These are phyloP conservation scores for Dryobotodes eremita DNA, from an alignment of 2,888 invertebrate genomes.

Conservation along the genomic window DNA sequence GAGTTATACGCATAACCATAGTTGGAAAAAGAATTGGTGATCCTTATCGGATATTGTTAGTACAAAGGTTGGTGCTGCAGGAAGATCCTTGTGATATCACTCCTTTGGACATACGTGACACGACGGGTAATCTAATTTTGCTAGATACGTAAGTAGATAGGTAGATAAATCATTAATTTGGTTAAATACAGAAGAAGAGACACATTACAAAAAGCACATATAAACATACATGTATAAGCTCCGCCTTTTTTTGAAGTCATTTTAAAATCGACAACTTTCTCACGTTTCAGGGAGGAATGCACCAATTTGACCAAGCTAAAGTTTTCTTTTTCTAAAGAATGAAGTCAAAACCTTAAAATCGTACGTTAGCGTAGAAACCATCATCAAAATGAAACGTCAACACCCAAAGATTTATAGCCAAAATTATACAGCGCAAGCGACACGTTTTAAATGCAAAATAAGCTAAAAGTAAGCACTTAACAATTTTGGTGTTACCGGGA, in stretches of 20 bases:
- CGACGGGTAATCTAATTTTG: neutral
- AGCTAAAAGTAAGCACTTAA: conserved; percentile 56
- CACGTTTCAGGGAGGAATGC: too few species aligned
- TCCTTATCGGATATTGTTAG: neutral
- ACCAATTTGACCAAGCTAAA: neutral
- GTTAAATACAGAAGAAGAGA: too few species aligned
- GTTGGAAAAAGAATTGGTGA: neutral
- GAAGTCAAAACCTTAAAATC: too few species aligned
- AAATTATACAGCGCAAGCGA: conserved; percentile 50
- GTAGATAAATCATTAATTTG: too few species aligned
- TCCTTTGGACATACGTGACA: neutral
- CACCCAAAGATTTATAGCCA: conserved; percentile 48
- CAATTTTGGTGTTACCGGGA: conserved; percentile 63
- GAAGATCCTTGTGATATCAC: neutral
- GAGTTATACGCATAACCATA: neutral
- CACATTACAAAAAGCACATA: too few species aligned
- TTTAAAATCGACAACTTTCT: neutral
- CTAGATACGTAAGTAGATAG: neutral
- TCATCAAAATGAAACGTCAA: conserved; percentile 23
- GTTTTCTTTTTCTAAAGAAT: too few species aligned
- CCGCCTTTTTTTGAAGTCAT: too few species aligned
- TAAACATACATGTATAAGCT: too few species aligned
- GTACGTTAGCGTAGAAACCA: neutral
- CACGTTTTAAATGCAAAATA: conserved; percentile 62
- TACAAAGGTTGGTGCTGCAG: neutral